Conservation (phyloP, 2,888 invertebrate genomes). For the Cyclophora albipunctata region DNA sequence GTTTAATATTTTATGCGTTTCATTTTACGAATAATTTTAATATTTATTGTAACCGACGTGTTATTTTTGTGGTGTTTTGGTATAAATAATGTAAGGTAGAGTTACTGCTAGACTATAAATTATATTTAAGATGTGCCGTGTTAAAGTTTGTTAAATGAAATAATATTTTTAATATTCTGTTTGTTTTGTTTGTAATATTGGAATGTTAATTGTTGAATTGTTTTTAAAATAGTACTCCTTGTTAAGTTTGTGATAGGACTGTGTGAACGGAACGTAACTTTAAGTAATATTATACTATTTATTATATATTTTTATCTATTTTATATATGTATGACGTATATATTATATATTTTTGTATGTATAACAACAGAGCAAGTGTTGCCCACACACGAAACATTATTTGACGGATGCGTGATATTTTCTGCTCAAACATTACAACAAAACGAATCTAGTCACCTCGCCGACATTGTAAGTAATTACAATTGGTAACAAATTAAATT, state of each 20-base stretch:
- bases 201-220: slow-evolving; percentile 1
- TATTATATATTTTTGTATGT: too few relatives aligned
- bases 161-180: slow-evolving; percentile 2
- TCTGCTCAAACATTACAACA: slow-evolving; percentile 41
- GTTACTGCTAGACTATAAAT: neutral
- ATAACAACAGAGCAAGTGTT: too few relatives aligned
- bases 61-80: neutral
- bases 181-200: slow-evolving; percentile 1
- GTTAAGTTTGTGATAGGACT: neutral
- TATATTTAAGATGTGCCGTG: neutral
- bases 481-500: slow-evolving; percentile 28
- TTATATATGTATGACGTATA: neutral
- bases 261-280: neutral
- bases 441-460: slow-evolving; percentile 56
- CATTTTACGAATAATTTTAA: neutral
- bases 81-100: neutral
- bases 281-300: slow-evolving; percentile 11
- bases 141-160: neutral
- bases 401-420: slow-evolving; percentile 38
- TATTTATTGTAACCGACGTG: neutral
- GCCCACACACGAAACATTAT: slow-evolving; percentile 19
- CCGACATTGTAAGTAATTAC: slow-evolving; percentile 32
- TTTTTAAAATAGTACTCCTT: slow-evolving; percentile 1
- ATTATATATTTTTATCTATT: slow-evolving; percentile 16
- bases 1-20: slow-evolving; percentile 3